These are phyloP conservation scores for Gymnopithys bicolor DNA, from an alignment of 2,797 vertebrate genomes.

Conservation along the genomic window DNA sequence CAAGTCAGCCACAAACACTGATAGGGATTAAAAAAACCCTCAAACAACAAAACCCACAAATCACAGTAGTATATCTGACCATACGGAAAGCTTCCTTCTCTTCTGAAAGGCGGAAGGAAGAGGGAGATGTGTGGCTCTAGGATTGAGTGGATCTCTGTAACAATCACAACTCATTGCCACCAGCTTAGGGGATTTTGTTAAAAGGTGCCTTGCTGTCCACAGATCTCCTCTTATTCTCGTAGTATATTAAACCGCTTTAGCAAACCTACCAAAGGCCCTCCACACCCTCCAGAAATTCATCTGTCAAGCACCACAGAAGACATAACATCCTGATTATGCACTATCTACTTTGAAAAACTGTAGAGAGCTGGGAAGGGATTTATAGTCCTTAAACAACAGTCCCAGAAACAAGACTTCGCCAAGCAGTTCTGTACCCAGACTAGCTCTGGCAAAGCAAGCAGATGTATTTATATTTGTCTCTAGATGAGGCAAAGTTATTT, in stretches of 20 bases:
- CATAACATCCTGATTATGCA: neutral
- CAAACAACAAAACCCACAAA: neutral
- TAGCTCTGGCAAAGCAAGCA: slow-evolving; percentile 1
- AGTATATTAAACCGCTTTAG: neutral
- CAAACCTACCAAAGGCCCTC: neutral
- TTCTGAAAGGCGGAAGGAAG: neutral
- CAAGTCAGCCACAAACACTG: neutral
- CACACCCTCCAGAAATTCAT: neutral
- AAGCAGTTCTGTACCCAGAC: neutral
- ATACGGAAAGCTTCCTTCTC: neutral
- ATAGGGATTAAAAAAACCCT: neutral
- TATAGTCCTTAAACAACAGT: neutral
- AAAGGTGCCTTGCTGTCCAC: neutral
- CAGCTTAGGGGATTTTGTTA: neutral
- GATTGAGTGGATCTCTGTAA: neutral
- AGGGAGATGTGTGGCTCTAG: neutral
- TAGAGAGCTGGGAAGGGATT: neutral
- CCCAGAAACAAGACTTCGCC: neutral
- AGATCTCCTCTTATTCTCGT: neutral
- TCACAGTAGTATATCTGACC: neutral
- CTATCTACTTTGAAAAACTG: neutral
- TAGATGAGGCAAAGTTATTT: slow-evolving; percentile 18
- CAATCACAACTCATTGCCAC: neutral
- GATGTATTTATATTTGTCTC: slow-evolving; percentile 23
- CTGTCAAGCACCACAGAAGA: neutral